Percentiles rank a stretch among this genome's conserved stretches.
These are phyloP conservation scores for Ahaetulla prasina DNA, from an alignment of 2,113 vertebrate species.

Conservation along the genomic window DNA sequence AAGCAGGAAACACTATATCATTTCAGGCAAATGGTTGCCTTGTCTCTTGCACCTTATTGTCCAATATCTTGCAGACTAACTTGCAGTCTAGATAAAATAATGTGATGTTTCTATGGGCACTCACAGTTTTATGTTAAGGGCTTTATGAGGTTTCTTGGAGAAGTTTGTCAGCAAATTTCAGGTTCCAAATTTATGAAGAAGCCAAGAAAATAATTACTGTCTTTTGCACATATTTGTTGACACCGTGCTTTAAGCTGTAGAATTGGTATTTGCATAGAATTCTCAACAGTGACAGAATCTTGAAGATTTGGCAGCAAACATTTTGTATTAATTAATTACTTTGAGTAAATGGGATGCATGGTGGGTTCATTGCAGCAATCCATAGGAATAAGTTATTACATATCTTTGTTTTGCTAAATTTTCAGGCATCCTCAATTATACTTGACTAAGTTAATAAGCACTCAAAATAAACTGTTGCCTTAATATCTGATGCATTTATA, in stretches of 20 bases:
- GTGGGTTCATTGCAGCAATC: not conserved
- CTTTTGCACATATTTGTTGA: not conserved
- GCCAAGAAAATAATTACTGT: not conserved
- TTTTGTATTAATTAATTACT: not conserved
- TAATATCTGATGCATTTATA: conserved; percentile 18
- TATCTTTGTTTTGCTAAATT: conserved; percentile 17
- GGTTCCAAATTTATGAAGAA: not conserved
- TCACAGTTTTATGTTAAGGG: not conserved
- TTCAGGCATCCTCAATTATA: conserved; percentile 42
- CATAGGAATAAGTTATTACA: not conserved
- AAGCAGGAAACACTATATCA: not conserved
- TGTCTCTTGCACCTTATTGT: not conserved
- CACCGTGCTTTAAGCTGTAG: not conserved
- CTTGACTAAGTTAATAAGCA: conserved; percentile 34
- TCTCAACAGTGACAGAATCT: not conserved
- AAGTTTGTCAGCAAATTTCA: not conserved
- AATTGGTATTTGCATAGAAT: not conserved
- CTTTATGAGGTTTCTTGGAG: not conserved
- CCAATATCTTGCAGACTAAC: not conserved
- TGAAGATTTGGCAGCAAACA: not conserved
- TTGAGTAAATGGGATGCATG: not conserved
- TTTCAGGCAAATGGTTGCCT: not conserved
- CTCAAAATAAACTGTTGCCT: conserved; percentile 31
- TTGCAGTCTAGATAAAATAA: not conserved
- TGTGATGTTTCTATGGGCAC: not conserved